phyloP scores from a whole-genome alignment of 2,113 vertebrate genomes.

The Nothocercus nigrocapillus region DNA sequence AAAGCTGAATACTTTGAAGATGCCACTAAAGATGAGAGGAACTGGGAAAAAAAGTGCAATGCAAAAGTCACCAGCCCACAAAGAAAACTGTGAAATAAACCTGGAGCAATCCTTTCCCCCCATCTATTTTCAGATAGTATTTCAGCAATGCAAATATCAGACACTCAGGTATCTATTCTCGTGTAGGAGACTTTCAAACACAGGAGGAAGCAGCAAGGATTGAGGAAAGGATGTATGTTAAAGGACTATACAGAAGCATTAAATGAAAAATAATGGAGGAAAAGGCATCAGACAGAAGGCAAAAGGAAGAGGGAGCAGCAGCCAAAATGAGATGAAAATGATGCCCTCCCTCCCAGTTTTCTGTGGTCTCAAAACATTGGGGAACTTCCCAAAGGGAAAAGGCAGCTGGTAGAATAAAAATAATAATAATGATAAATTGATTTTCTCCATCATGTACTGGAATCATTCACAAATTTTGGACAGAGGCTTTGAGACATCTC shows the following conservation, averaged over 20 bases:
- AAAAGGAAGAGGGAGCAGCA: neutral
- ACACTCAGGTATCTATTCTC: neutral
- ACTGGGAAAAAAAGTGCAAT: neutral
- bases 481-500: neutral
- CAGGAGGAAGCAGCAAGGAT: neutral
- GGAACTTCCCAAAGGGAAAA: neutral
- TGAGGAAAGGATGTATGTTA: neutral
- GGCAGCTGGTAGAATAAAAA: rapidly evolving
- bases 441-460: neutral
- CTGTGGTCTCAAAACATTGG: neutral
- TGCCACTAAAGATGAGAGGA: neutral
- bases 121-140: neutral
- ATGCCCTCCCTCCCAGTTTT: neutral
- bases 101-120: neutral
- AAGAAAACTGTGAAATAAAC: neutral
- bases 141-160: neutral
- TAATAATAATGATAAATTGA: too few species aligned
- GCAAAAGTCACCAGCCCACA: neutral
- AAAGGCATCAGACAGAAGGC: neutral
- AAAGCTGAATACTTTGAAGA: neutral
- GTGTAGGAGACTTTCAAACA: neutral
- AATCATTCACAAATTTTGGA: neutral
- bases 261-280: neutral
- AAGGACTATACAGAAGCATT: neutral
- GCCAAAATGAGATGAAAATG: neutral